A percentile compares a stretch with the other conserved stretches of the same genome.
Evolutionary conservation across 1,140 invertebrate species (phyloP).

Genomic region (Drosophila pandora): DNA sequence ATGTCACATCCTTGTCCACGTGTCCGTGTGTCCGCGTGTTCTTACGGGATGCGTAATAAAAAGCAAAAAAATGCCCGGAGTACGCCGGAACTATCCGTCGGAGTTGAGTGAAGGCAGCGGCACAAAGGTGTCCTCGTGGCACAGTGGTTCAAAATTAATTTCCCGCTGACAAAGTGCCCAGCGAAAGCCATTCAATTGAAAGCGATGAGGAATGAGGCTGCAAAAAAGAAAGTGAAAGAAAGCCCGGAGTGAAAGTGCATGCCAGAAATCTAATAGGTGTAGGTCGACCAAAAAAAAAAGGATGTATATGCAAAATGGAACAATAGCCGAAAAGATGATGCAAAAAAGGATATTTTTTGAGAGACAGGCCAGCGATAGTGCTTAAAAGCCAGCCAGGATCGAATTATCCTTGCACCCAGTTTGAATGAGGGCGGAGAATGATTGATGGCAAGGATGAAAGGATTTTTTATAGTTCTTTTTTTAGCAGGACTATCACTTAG

Average conservation of each 20-base stretch:
- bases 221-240: not conserved
- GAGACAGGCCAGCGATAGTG: not conserved
- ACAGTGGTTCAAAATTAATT: slow-evolving; percentile 43
- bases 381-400: not conserved
- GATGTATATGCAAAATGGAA: too few relatives aligned
- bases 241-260: not conserved
- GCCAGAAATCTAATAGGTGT: not conserved
- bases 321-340: too few relatives aligned
- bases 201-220: not conserved
- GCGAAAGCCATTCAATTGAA: not conserved
- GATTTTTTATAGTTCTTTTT: not conserved
- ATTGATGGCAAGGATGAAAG: not conserved
- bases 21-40: not conserved
- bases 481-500: too few relatives aligned
- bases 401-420: slow-evolving; percentile 1
- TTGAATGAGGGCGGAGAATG: not conserved
- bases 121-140: slow-evolving; percentile 3
- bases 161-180: slow-evolving; percentile 10
- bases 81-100: not conserved
- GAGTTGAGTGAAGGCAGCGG: not conserved
- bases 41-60: slow-evolving; percentile 62
- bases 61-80: slow-evolving; percentile 7
- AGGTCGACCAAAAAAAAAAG: not conserved
- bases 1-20: slow-evolving; percentile 50
- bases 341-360: not conserved